phyloP scores from a whole-genome alignment of 2,888 invertebrate genomes.

The Stegophylla sp. region DNA sequence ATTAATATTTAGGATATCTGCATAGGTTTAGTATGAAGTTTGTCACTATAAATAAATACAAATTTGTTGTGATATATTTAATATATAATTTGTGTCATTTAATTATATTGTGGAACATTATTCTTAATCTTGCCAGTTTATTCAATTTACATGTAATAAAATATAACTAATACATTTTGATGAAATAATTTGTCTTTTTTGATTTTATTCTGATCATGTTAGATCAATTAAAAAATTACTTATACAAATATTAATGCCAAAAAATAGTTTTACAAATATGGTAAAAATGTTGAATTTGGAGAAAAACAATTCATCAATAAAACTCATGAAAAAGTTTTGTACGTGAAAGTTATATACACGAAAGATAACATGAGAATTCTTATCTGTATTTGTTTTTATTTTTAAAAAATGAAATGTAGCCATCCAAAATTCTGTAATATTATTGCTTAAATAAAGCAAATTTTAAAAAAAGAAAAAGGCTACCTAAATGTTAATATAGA shows the following conservation, averaged over 20 bases:
- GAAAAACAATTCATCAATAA: no score
- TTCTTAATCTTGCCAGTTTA: slow-evolving; percentile 53
- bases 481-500: no score
- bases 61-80: slow-evolving; percentile 42
- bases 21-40: not conserved
- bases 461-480: no score
- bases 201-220: slow-evolving; percentile 5
- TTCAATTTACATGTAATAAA: slow-evolving; percentile 39
- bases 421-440: no score
- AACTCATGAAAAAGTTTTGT: no score
- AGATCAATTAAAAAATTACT: not conserved
- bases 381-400: no score
- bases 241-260: no score
- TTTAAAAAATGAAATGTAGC: no score
- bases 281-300: no score
- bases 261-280: not conserved
- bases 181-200: slow-evolving; percentile 16
- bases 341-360: no score
- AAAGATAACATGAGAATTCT: no score
- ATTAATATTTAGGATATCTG: slow-evolving; percentile 9
- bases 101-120: slow-evolving; percentile 35
- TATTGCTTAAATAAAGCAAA: no score
- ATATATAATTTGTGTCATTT: slow-evolving; percentile 5
- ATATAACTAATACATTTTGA: slow-evolving; percentile 39
- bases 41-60: slow-evolving; percentile 16